Percentiles rank a stretch among this genome's conserved stretches.
Evolutionary conservation across 2,113 vertebrate species (phyloP).

Genomic region (Mustela nigripes): DNA sequence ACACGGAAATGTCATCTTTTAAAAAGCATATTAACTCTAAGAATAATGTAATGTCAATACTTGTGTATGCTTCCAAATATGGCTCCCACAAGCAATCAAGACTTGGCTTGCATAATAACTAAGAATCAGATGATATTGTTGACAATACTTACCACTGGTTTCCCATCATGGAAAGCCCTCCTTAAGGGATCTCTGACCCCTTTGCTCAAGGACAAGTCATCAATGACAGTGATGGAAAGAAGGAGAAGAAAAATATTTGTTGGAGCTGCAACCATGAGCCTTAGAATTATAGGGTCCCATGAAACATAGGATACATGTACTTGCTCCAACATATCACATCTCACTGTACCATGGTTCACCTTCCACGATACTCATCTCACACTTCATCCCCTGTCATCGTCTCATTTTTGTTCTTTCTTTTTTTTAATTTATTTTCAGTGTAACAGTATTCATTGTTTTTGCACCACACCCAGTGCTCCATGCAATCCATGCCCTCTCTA

Average conservation of each 20-base stretch:
- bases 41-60: background rate
- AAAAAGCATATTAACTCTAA: background rate
- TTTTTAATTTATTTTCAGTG: too few species aligned
- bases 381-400: too few species aligned
- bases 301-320: too few species aligned
- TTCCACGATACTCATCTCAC: accelerated
- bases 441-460: too few species aligned
- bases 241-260: background rate
- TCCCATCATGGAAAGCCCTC: background rate
- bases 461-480: too few species aligned
- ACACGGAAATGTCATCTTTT: background rate
- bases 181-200: background rate
- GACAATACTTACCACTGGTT: background rate
- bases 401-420: too few species aligned
- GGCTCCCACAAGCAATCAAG: background rate
- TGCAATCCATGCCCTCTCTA: too few species aligned
- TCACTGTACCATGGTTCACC: background rate
- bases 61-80: background rate
- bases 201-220: background rate
- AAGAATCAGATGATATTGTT: background rate
- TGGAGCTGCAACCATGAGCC: too few species aligned
- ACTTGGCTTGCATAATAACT: too few species aligned
- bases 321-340: accelerated
- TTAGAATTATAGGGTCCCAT: background rate
- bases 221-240: background rate